Base-by-base conservation (phyloP, 2,888 invertebrate species). In the Uloborus plumipes region DNA sequence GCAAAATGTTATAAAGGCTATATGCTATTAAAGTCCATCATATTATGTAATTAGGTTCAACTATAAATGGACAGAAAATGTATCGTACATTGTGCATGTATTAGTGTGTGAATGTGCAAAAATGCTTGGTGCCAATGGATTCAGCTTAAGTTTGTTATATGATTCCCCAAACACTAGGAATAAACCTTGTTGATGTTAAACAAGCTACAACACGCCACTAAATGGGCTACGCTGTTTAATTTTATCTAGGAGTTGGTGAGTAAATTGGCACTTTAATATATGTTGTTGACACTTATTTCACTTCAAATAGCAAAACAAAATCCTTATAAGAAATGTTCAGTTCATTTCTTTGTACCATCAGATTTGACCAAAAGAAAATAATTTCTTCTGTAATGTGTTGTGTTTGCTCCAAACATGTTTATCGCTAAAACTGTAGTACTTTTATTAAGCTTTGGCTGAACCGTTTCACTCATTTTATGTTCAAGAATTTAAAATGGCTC, bases 241-340 rank as follows among this genome's bases (percentile, higher is more conserved):
- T 86, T 85, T 86, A 76, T 84, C 85, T 86, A 85, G 85, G 84
- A 86, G 79, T 81, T 79, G 86, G 86, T 86, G 85, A 86, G 86
- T 86, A 85, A 78, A 85, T 80, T 78, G 75, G 66, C 26, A 55
- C 72, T 70, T 81, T 78, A 69, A 77, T 83, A 62, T 83, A 81
- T 82, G 81, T 82, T 82, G 81, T 81, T 81, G 64, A 75, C 79
- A 79, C 72, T 73, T 73, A 67, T 73, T 79, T 79, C 26, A 81
- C 74, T 81, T 61, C 73, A 51, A 67, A 55, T 66, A 67, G 61
- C 53, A 73, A 72, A 75, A 78, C 49, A 39, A 78, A 78, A 71
- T 53, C 50, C 64, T 14, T 76, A 59, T 59, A 55, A 39, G 39
- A 9, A 39, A 39, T 39, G 39, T 39, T 39, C 9, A 39, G 39